Evolutionary conservation across 2,797 vertebrate species (phyloP), one percentile per base, ranked within the genome.

Genomic region (Halcyon smyrnensis): DNA sequence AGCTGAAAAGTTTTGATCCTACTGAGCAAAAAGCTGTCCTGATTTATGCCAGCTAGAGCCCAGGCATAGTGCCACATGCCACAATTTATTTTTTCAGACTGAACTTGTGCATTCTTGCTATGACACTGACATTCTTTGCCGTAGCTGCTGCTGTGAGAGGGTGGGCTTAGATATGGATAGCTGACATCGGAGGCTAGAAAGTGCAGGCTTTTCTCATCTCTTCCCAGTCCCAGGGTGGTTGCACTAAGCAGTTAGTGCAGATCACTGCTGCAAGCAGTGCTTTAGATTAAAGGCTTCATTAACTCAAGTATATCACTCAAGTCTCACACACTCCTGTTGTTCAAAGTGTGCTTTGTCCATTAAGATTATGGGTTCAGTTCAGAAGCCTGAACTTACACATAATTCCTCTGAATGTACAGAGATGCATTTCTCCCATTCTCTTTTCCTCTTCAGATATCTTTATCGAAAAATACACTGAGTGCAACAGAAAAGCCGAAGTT

Each of bases 221-320:
- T 80, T 54, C 51, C 56, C 36, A 9, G 67, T 37, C 74, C 80
- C 63, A 39, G 18, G 11, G 70, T 39, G 48, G 45, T 15, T 79
- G 56, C 53, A 8, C 13, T 60, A 37, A 93, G 85, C 74, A 53
- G 57, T 64, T 78, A 57, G 77, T 53, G 93, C 67, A 2, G 4
- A 69, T 93, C n/a, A 12, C 59, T 89, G 87, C 84, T 91, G 87
- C 87, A 80, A 91, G 84, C 92, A 73, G 51, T 77, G 56, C 83
- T 90, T 77, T 36, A 68, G 60, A 87, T 87, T 62, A 93, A 92
- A 95, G 90, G 27, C 90, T 94, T 89, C 83, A 62, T 94, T 94
- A 95, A 90, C 56, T 77, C 76, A n/a, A 82, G 74, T 43, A 3
- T 64, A 69, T 90, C 87, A 50, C 43, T 93, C 30, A 21, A 95